A percentile compares a stretch with the other conserved stretches of the same genome.
These are phyloP conservation scores for Paratilapia polleni DNA, from an alignment of 2,113 vertebrate species.

Conservation along the genomic window DNA sequence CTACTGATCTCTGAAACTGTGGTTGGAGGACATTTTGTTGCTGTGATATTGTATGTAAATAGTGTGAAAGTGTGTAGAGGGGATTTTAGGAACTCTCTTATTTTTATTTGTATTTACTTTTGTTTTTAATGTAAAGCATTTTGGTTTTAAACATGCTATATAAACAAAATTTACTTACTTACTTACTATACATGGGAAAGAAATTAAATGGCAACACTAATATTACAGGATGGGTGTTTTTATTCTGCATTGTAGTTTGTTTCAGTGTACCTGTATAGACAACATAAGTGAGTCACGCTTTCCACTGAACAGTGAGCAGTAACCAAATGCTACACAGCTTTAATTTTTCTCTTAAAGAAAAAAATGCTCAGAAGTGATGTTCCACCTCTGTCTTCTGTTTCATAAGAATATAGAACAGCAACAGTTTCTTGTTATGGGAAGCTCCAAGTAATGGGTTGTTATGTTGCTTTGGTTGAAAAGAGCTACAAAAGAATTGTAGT, in stretches of 20 bases:
- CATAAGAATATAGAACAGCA: not conserved
- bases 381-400: not conserved
- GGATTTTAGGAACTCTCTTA: not conserved
- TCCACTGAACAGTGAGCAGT: not conserved
- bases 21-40: too few relatives aligned
- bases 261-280: not conserved
- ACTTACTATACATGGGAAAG: not conserved
- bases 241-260: not conserved
- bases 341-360: not conserved
- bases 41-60: too few relatives aligned
- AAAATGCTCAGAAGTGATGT: not conserved
- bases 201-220: not conserved
- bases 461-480: not conserved
- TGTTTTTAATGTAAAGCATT: not conserved
- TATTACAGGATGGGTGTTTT: not conserved
- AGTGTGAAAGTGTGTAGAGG: not conserved
- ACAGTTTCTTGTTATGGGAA: not conserved
- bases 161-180: not conserved
- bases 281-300: not conserved
- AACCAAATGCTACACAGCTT: not conserved
- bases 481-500: not conserved
- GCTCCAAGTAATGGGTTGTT: not conserved
- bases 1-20: not conserved
- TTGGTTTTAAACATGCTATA: not conserved
- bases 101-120: not conserved